Percentiles rank a stretch among this genome's conserved stretches.
Conservation (phyloP, 2,113 vertebrate species). For the Empidonax alnorum region DNA sequence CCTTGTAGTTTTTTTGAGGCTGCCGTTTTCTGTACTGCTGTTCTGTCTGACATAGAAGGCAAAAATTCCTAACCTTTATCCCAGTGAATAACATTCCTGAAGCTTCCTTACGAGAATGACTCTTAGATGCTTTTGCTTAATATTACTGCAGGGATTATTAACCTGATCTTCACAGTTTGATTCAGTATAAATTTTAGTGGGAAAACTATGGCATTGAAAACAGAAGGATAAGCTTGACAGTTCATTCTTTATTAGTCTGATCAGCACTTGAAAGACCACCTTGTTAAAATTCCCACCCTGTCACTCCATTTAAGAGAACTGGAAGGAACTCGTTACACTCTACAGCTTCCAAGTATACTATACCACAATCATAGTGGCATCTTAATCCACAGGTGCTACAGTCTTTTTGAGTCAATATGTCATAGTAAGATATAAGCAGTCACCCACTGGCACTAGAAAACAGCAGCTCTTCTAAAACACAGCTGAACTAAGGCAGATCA, state of each 20-base stretch:
- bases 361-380: neutral
- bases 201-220: neutral
- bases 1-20: neutral
- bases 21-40: neutral
- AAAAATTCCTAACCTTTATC: neutral
- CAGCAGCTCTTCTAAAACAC: neutral
- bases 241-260: neutral
- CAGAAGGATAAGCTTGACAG: neutral
- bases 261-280: neutral
- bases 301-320: neutral
- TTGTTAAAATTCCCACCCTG: neutral
- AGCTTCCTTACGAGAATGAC: neutral
- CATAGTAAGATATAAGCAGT: neutral
- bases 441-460: neutral
- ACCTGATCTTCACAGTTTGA: neutral
- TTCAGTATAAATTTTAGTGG: neutral
- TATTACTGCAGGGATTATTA: neutral
- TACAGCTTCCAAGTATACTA: neutral
- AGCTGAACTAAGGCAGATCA: neutral
- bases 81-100: neutral
- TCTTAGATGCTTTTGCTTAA: neutral
- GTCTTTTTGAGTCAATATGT: neutral
- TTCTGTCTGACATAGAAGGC: neutral
- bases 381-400: accelerated
- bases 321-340: neutral